Evolutionary conservation across 2,113 vertebrate species (phyloP).

Genomic region (Oryzias woworae): DNA sequence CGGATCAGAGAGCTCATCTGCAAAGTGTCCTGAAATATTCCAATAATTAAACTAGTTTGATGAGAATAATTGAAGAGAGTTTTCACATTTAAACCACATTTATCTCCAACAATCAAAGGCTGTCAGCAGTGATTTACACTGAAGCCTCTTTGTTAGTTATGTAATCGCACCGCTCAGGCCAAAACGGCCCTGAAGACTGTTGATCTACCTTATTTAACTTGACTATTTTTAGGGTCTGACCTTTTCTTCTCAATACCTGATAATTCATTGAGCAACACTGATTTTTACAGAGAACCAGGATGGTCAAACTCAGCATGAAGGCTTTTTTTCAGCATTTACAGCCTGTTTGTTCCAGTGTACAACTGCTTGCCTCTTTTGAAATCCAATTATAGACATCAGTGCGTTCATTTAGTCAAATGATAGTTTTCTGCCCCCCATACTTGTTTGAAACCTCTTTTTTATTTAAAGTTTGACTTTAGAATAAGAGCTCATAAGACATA

Average conservation of each 20-base stretch:
- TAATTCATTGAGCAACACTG: neutral
- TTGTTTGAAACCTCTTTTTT: too few relatives aligned
- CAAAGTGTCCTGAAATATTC: too few relatives aligned
- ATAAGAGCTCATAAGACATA: too few relatives aligned
- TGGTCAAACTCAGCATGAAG: too few relatives aligned
- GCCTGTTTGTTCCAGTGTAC: too few relatives aligned
- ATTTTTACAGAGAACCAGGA: too few relatives aligned
- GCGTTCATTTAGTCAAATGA: too few relatives aligned
- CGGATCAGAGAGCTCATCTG: neutral
- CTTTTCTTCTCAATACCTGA: neutral
- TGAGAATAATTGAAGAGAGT: neutral
- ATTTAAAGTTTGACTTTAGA: too few relatives aligned
- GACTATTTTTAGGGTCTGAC: conserved; percentile 3
- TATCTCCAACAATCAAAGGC: conserved; percentile 1
- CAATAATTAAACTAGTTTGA: neutral
- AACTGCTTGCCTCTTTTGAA: too few relatives aligned
- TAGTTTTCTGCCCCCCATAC: too few relatives aligned
- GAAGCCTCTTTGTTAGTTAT: conserved; percentile 15
- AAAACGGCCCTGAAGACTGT: neutral
- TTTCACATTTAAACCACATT: neutral
- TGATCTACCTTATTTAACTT: neutral
- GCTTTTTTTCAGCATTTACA: too few relatives aligned
- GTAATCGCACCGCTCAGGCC: conserved; percentile 14
- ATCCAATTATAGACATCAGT: too few relatives aligned
- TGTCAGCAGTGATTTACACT: neutral